Conservation (phyloP, 2,797 vertebrate species). For the Gadopsis bispinosus region DNA sequence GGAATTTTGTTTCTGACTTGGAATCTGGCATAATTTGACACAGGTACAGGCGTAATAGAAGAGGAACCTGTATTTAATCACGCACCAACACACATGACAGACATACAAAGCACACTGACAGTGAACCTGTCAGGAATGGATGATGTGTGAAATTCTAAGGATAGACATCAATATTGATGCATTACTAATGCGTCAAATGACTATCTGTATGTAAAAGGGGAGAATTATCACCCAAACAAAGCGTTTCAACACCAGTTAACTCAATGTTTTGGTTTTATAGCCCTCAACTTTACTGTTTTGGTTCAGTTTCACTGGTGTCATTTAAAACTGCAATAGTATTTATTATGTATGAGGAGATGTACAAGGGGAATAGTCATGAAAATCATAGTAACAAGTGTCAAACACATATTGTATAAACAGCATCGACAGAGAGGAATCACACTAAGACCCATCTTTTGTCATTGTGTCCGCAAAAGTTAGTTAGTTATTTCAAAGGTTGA, state of each 20-base stretch:
- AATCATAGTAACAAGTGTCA: not conserved
- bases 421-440: not conserved
- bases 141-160: not conserved
- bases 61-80: constrained; percentile 16
- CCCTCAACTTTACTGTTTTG: not conserved
- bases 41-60: constrained; percentile 17
- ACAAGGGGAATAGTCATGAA: not conserved
- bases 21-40: constrained; percentile 41
- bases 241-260: not conserved
- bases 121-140: not conserved
- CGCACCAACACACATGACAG: constrained; percentile 9
- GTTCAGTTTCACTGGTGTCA: not conserved
- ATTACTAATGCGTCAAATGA: not conserved
- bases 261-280: not conserved
- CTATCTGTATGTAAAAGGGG: not conserved
- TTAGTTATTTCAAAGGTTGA: not conserved
- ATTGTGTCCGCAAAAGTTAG: not conserved
- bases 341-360: not conserved
- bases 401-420: not conserved
- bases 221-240: not conserved
- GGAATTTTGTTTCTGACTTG: constrained; percentile 58
- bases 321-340: not conserved
- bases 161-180: not conserved
- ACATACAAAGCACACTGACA: not conserved
- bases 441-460: not conserved